Evolutionary conservation across 2,888 invertebrate genomes (phyloP).

Genomic region (Drosophila demipolita): DNA sequence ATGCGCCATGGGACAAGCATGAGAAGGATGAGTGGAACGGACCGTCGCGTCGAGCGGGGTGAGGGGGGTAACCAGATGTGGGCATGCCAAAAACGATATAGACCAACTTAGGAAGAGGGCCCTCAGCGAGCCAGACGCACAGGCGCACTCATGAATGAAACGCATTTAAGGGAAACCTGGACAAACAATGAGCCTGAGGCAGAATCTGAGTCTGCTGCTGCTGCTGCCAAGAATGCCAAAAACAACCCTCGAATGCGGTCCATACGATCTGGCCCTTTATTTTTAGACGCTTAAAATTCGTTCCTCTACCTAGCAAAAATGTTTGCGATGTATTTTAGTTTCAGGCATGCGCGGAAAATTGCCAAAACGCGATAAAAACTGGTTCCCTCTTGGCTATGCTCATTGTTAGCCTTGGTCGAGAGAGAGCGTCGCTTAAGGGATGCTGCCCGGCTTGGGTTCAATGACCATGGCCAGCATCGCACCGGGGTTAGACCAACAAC

Average conservation of each 20-base stretch:
- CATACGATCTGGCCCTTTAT: conserved; percentile 42
- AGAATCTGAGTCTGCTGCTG: neutral
- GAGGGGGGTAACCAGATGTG: conserved; percentile 58
- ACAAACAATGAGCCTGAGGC: conserved; percentile 42
- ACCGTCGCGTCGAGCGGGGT: neutral
- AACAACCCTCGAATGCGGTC: conserved; percentile 53
- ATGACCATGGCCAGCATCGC: conserved; percentile 59
- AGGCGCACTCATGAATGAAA: conserved; percentile 58
- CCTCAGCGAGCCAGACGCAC: conserved; percentile 9
- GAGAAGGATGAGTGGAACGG: neutral
- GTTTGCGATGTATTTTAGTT: neutral
- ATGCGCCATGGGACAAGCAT: conserved; percentile 55
- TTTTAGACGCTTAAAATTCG: conserved; percentile 24
- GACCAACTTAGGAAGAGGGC: conserved; percentile 51
- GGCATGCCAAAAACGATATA: conserved; percentile 62
- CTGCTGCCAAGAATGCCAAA: conserved; percentile 12
- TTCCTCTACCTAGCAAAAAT: conserved; percentile 42
- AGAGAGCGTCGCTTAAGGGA: conserved; percentile 55
- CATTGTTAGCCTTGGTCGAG: conserved; percentile 59
- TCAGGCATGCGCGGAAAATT: conserved; percentile 63
- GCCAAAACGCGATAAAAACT: conserved; percentile 61
- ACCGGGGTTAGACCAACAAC: conserved; percentile 16
- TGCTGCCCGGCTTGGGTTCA: conserved; percentile 62
- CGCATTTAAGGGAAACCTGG: conserved; percentile 25
- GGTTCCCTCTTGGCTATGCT: conserved; percentile 43